Evolutionary conservation across 2,888 invertebrate species (phyloP).

Genomic region (Lasioglossum marginatum): DNA sequence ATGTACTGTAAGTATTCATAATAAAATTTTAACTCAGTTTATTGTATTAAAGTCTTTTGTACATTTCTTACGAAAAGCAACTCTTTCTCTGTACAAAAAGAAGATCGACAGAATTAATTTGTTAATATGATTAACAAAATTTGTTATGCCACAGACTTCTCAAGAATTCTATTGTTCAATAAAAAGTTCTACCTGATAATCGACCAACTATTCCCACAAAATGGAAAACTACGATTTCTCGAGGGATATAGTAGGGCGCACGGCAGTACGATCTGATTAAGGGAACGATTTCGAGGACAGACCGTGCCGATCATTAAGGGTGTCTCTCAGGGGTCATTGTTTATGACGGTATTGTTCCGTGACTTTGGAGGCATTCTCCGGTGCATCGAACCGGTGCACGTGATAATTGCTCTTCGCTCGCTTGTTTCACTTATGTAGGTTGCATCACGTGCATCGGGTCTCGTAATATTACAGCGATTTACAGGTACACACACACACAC

Average conservation of each 20-base stretch:
- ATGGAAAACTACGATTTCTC: background rate
- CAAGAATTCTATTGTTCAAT: background rate
- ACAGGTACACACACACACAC: background rate
- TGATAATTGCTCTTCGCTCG: slow-evolving; percentile 8
- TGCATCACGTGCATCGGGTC: too few species aligned
- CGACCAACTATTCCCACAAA: background rate
- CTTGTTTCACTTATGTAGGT: background rate
- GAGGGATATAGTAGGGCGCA: background rate
- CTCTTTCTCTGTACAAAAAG: background rate
- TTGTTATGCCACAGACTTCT: background rate
- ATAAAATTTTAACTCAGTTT: background rate
- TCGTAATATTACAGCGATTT: background rate
- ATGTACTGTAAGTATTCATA: background rate
- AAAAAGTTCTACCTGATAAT: background rate
- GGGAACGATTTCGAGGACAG: slow-evolving; percentile 1
- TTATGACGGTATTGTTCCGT: slow-evolving; percentile 12
- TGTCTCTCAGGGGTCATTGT: slow-evolving; percentile 15
- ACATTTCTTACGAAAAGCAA: background rate
- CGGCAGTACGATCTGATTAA: background rate
- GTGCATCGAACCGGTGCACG: background rate
- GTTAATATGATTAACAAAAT: background rate
- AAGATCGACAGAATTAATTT: background rate
- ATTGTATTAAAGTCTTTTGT: background rate
- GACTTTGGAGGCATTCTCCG: background rate
- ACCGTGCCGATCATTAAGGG: background rate